Evolutionary conservation across 2,113 vertebrate species (phyloP).

Genomic region (Sporophila hypoxantha): DNA sequence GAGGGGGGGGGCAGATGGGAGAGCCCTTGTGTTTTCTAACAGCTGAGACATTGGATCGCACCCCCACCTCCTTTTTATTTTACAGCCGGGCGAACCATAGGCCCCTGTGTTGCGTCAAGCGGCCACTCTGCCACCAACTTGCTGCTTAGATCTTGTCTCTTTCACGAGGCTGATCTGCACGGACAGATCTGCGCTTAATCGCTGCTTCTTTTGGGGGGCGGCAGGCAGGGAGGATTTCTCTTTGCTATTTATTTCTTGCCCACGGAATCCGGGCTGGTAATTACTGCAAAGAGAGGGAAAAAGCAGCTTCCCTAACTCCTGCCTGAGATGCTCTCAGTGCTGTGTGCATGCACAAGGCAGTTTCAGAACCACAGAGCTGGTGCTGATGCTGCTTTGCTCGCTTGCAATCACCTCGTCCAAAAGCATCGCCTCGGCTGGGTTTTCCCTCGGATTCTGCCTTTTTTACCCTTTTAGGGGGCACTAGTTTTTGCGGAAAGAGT

Average conservation of each 20-base stretch:
- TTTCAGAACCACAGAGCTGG: conserved; percentile 52
- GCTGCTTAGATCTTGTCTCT: conserved; percentile 47
- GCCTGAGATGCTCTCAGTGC: conserved; percentile 57
- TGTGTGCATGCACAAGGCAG: conserved; percentile 58
- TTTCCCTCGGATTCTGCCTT: conserved; percentile 39
- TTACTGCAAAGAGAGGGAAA: conserved; percentile 55
- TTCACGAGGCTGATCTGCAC: conserved; percentile 44
- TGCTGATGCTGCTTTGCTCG: conserved; percentile 62
- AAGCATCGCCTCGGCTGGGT: conserved; percentile 50
- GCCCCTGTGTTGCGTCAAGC: conserved; percentile 56
- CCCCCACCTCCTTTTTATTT: not conserved
- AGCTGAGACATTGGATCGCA: not conserved
- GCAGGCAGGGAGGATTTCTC: conserved; percentile 13
- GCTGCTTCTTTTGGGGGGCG: conserved; percentile 2
- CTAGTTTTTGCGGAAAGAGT: conserved; percentile 52
- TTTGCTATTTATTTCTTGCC: conserved; percentile 54
- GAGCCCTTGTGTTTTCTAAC: not conserved
- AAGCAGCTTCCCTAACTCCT: conserved; percentile 46
- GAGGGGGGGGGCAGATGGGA: not conserved
- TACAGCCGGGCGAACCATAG: conserved; percentile 34
- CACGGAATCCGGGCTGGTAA: conserved; percentile 56
- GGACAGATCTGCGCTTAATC: conserved; percentile 11
- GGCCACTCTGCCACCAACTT: conserved; percentile 54
- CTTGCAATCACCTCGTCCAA: conserved; percentile 54
- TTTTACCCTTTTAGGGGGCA: conserved; percentile 45